phyloP scores from a whole-genome alignment of 2,797 vertebrate genomes.

The Neomorphus geoffroyi region DNA sequence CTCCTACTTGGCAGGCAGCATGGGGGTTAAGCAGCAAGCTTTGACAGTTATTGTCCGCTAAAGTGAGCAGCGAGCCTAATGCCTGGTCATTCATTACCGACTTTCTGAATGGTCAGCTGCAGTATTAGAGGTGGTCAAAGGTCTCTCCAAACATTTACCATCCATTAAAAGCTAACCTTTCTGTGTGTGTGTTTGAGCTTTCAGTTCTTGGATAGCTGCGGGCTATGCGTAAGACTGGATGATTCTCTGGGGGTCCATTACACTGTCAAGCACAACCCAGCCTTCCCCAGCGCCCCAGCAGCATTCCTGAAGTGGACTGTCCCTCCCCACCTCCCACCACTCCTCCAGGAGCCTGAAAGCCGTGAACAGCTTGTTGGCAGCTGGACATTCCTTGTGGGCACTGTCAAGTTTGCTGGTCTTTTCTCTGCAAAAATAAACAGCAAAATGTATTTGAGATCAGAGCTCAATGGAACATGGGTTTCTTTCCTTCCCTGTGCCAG shows the following conservation, averaged over 20 bases:
- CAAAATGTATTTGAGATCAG: neutral
- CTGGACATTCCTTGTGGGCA: slow-evolving; percentile 59
- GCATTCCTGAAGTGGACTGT: slow-evolving; percentile 28
- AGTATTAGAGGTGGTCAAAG: slow-evolving; percentile 63
- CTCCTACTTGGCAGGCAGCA: neutral
- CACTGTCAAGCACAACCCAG: neutral
- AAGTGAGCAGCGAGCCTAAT: slow-evolving; percentile 52
- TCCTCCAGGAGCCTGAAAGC: neutral
- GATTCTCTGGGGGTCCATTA: slow-evolving; percentile 32
- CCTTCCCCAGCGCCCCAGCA: neutral
- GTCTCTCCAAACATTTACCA: slow-evolving; percentile 65
- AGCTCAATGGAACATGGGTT: neutral
- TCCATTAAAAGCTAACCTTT: slow-evolving; percentile 69
- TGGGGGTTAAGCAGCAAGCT: neutral
- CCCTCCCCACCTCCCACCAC: neutral
- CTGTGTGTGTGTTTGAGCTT: slow-evolving; percentile 2
- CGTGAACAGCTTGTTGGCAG: neutral
- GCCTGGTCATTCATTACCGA: neutral
- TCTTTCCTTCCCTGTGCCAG: neutral
- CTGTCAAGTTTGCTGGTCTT: slow-evolving; percentile 62
- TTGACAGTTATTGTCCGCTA: slow-evolving; percentile 15
- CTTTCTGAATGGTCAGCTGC: slow-evolving; percentile 44
- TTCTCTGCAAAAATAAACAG: slow-evolving; percentile 16
- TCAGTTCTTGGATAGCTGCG: slow-evolving; percentile 11
- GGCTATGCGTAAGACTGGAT: slow-evolving; percentile 1